These are phyloP conservation scores for Aphodius granarius DNA, from an alignment of 2,888 invertebrate species.

Conservation along the genomic window DNA sequence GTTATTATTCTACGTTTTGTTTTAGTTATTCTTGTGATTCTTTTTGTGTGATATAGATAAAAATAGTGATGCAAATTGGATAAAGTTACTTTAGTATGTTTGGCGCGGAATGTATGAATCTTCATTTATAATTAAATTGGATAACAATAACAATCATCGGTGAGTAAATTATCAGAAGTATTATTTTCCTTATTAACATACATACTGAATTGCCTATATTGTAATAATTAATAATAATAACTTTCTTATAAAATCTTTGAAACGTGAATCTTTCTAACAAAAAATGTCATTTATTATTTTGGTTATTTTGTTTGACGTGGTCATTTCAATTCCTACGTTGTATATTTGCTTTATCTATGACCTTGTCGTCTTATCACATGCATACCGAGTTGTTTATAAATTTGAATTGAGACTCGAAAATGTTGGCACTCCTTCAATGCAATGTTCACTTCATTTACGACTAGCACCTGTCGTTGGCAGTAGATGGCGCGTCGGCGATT, in stretches of 20 bases:
- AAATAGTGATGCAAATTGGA: no score
- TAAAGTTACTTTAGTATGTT: no score
- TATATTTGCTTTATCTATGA: neutral
- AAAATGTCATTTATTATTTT: neutral
- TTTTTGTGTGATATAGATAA: neutral
- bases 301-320: conserved; percentile 1
- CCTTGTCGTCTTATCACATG: neutral
- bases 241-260: no score
- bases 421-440: neutral
- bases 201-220: no score
- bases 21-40: neutral
- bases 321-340: neutral
- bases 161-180: no score
- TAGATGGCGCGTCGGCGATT: neutral
- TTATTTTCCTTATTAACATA: no score
- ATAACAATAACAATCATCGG: no score
- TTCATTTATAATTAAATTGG: neutral
- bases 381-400: neutral
- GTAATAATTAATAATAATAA: no score
- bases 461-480: neutral
- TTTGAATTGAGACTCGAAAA: neutral
- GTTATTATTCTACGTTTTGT: neutral
- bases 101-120: neutral
- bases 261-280: neutral
- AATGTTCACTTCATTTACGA: neutral